Conservation (phyloP, 2,113 vertebrate species). For the Hiodon alosoides region DNA sequence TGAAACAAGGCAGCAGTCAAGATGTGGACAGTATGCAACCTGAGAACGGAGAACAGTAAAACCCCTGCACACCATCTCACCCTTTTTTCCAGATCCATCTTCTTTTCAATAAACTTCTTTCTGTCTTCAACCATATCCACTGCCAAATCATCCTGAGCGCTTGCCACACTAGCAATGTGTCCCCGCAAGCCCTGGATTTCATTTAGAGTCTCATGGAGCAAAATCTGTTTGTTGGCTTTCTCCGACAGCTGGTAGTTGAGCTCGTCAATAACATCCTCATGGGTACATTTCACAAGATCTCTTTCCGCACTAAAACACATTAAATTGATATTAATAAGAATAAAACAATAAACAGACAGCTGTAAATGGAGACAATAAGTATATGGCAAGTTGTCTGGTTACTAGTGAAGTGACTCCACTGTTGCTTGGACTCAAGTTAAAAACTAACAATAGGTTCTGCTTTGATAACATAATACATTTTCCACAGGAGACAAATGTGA, state of each 20-base stretch:
- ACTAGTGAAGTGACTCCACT: too few relatives aligned
- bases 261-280: slow-evolving; percentile 36
- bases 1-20: slow-evolving; percentile 9
- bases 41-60: not conserved
- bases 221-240: slow-evolving; percentile 40
- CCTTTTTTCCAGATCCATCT: slow-evolving; percentile 25
- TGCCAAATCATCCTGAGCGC: slow-evolving; percentile 25
- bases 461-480: too few relatives aligned
- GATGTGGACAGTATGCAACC: not conserved
- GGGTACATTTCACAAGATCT: slow-evolving; percentile 21
- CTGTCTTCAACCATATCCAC: slow-evolving; percentile 38
- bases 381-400: too few relatives aligned
- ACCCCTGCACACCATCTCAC: slow-evolving; percentile 28
- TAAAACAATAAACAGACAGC: too few relatives aligned
- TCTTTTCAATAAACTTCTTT: slow-evolving; percentile 36
- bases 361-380: too few relatives aligned
- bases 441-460: too few relatives aligned
- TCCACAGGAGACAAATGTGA: too few relatives aligned
- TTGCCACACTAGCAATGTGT: slow-evolving; percentile 27
- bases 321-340: too few relatives aligned
- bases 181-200: slow-evolving; percentile 37
- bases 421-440: too few relatives aligned
- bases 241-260: slow-evolving; percentile 51
- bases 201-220: slow-evolving; percentile 45
- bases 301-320: slow-evolving; percentile 43